A percentile compares a stretch with the other conserved stretches of the same genome.
These are phyloP conservation scores for Rhodinocichla rosea DNA, from an alignment of 2,113 vertebrate genomes.

Conservation along the genomic window DNA sequence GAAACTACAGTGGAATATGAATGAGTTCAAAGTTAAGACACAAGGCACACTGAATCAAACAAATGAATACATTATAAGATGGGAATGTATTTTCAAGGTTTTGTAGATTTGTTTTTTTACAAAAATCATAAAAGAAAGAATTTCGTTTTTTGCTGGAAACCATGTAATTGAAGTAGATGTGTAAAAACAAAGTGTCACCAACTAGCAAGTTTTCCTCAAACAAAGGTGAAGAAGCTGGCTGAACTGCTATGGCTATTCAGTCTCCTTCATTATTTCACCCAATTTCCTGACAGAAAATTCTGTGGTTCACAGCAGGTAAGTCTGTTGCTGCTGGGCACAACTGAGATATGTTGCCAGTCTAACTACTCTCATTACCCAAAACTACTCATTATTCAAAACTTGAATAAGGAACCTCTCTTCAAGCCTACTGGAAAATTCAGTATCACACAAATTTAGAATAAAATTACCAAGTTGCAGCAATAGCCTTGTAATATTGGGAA, in stretches of 20 bases:
- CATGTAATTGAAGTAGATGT: background rate
- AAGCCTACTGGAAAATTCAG: background rate
- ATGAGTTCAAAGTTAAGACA: background rate
- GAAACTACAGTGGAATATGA: background rate
- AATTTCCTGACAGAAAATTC: background rate
- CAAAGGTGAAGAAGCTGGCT: accelerated
- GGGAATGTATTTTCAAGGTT: background rate
- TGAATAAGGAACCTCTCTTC: background rate
- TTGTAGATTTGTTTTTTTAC: background rate
- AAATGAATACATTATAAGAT: background rate
- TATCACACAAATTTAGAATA: background rate
- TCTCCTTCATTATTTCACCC: background rate
- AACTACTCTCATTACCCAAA: background rate
- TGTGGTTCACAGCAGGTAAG: background rate
- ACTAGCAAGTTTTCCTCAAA: background rate
- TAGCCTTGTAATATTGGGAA: background rate
- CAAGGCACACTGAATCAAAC: background rate
- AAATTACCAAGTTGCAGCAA: background rate
- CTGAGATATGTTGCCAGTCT: background rate
- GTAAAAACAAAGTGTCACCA: background rate
- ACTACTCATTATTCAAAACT: no score
- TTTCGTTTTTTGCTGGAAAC: background rate
- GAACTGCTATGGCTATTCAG: background rate
- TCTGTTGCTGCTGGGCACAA: background rate
- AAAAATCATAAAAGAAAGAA: background rate